Evolutionary conservation across 2,888 invertebrate genomes (phyloP).

Genomic region (Lasioglossum figueresi): DNA sequence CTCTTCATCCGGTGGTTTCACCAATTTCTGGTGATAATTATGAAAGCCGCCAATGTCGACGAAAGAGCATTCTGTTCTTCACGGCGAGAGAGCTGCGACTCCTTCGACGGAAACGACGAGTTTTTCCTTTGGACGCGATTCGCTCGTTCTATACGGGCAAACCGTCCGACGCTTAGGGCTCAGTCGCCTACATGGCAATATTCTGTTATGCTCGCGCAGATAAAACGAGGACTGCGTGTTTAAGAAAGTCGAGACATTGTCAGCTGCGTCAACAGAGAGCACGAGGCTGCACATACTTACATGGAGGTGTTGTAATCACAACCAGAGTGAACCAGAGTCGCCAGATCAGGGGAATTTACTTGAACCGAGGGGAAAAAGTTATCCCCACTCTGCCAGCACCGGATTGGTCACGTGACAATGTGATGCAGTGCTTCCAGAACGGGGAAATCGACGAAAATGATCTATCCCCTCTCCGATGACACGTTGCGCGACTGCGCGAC

Average conservation of each 20-base stretch:
- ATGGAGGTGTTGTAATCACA: neutral
- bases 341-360: too few relatives aligned
- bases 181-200: slow-evolving; percentile 10
- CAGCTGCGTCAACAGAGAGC: slow-evolving; percentile 42
- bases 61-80: slow-evolving; percentile 19
- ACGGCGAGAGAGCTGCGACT: slow-evolving; percentile 34
- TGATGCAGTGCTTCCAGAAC: too few relatives aligned
- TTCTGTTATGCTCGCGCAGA: neutral
- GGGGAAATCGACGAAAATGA: too few relatives aligned
- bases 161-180: neutral
- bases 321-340: too few relatives aligned
- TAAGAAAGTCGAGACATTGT: slow-evolving; percentile 24
- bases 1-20: slow-evolving; percentile 36
- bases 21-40: slow-evolving; percentile 63
- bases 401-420: too few relatives aligned
- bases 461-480: too few relatives aligned
- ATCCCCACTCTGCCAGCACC: too few relatives aligned
- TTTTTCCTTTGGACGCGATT: neutral
- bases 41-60: slow-evolving; percentile 35
- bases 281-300: neutral
- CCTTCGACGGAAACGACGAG: slow-evolving; percentile 19
- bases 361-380: too few relatives aligned
- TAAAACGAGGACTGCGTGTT: neutral
- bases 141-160: neutral
- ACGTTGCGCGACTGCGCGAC: too few relatives aligned